Evolutionary conservation across 2,888 invertebrate species (phyloP).

Genomic region (Sminthurides aquaticus): DNA sequence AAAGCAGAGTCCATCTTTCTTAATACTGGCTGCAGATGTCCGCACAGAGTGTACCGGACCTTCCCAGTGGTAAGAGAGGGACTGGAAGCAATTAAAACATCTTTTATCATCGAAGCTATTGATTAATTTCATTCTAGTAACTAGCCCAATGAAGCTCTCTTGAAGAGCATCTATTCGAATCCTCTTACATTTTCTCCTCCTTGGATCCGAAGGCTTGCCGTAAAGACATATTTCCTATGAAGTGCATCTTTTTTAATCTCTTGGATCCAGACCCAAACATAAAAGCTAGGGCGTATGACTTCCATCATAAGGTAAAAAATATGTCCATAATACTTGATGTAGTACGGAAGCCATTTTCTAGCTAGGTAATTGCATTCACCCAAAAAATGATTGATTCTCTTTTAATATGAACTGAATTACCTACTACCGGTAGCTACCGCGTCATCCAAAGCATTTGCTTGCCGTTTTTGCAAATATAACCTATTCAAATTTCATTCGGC

Average conservation of each 20-base stretch:
- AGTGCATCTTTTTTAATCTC: constrained; percentile 26
- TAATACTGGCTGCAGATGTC: constrained; percentile 23
- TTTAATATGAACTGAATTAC: no score
- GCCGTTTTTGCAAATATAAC: no score
- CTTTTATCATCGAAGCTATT: not conserved
- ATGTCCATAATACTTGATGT: constrained; percentile 31
- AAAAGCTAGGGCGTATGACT: constrained; percentile 27
- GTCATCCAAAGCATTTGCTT: no score
- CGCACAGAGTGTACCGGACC: constrained; percentile 38
- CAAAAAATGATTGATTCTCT: no score
- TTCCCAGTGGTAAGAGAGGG: constrained; percentile 28
- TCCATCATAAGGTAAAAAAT: constrained; percentile 39
- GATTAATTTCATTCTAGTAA: not conserved
- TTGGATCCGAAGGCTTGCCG: constrained; percentile 24
- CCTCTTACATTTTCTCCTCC: constrained; percentile 27
- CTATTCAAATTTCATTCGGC: no score
- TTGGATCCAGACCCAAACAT: constrained; percentile 38
- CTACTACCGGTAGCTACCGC: no score
- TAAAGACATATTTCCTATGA: constrained; percentile 21
- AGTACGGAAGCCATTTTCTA: constrained; percentile 37
- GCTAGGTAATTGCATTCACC: constrained; percentile 15
- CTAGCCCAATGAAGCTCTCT: not conserved
- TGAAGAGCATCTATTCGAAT: no score
- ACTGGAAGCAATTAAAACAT: constrained; percentile 21
- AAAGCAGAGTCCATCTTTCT: constrained; percentile 32